Evolutionary conservation across 2,888 invertebrate genomes (phyloP), one percentile per base, ranked within the genome.

Genomic region (Dorcus parallelipipedus): DNA sequence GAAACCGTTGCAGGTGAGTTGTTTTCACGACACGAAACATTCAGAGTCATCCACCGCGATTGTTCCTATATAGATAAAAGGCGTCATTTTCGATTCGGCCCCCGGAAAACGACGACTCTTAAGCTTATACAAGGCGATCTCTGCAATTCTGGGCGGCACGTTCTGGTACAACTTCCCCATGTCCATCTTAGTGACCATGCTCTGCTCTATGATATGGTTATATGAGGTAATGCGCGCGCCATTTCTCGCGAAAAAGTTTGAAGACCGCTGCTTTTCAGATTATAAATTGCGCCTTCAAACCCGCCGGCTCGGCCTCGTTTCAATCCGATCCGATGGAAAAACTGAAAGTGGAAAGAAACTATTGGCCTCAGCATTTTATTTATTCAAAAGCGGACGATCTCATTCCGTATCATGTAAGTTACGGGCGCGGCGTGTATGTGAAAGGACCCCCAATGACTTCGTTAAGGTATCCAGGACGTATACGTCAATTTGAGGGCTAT

Each of bases 31-130:
- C 8, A 39, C 43, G 9, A 41, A 20, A 20, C 42, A 23, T 20
- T 51, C 5, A 52, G 33, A 1, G 42, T 2, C n/a, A n/a, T 10
- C 38, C 4, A 3, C 10, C 20, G 10, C 10, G 42, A 10, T n/a
- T 17, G 17, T 42, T 4, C 10, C 64, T 14, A 14, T 14, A 14
- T 14, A 84, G 81, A 78, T 86, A 23, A 81, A 80, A 67, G 88
- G 88, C 3, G 84, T 86, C 38, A 86, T 90, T 60, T 87, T 89
- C 64, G 89, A 90, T 71, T 89, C 89, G 48, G 86, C 86, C 0
- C 89, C 89, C 0, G 87, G 88, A 0, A 84, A 84, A 65, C 76
- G 86, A 58, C 80, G 85, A 55, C 67, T 84, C n/a, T 68, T 78
- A 41, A 83, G 83, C 9, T 71, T 86, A 5, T 87, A 81, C 71